Base-by-base conservation (phyloP, 64 coral and sea anemone genomes). In the Cladopsammia gracilis region DNA sequence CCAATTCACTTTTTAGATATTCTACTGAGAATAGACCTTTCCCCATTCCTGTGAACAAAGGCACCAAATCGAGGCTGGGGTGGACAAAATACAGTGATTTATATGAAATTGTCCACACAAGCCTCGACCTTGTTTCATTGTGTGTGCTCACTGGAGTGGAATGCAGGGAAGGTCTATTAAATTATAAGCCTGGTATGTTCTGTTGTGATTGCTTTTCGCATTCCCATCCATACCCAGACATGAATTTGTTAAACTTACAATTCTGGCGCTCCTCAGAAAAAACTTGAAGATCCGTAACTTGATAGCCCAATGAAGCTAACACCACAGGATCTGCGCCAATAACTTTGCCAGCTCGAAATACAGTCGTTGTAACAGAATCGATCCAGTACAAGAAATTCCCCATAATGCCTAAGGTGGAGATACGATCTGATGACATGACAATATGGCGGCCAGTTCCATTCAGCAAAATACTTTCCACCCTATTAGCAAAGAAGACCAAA, bases 241-340 rank as follows among this genome's bases (percentile, higher is more conserved):
- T 34, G 34, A 34, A 34, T 34, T 62, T 58, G 11, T 13, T 25
- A 14, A 60, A 87, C 89, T 76, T 68, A 96, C 95, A 96, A 62
- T 96, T 96, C 64, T 96, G 95, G 47, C 90, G 92, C 58, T 93
- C 68, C 57, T 89, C 49, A 4, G 95, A 53, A 71, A 93, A 85
- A 10, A 96, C 90, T 66, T 90, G 86, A 46, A 96, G 42, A 56
- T 83, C 90, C 72, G 83, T 90, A n/a, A 86, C 78, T 86, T 70
- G 74, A 71, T 74, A 77, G 46, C 26, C 76, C 6, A 90, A 26
- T 44, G 62, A 54, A 1, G 75, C 86, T 15, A 96, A 65, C 34
- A 87, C 44, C 26, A 70, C 54, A 16, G 71, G 61, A 69, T 92
- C 85, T 11, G 78, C 95, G 18, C 86, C 90, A 64, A 76, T 90